Percentiles rank a stretch among this genome's conserved stretches.
Conservation (phyloP, 2,113 vertebrate genomes). For the Osmerus eperlanus region DNA sequence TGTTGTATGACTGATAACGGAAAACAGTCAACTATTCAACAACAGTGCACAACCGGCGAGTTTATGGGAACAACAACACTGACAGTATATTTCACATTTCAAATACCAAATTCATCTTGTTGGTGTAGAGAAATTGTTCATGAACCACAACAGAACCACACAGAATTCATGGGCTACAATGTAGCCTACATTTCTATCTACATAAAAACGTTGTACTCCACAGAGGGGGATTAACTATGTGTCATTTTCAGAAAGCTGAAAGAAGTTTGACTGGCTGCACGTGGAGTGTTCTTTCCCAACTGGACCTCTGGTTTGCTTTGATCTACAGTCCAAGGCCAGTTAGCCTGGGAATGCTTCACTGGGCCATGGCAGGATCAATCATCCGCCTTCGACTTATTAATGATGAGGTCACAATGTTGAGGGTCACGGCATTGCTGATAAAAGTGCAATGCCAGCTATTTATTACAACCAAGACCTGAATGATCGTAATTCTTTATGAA, state of each 20-base stretch:
- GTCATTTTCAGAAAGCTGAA: constrained; percentile 52
- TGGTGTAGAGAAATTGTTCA: too few relatives aligned
- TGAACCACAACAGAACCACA: too few relatives aligned
- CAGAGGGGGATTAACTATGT: too few relatives aligned
- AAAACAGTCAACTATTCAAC: neutral
- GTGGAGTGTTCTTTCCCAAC: constrained; percentile 49
- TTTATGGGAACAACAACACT: constrained; percentile 5
- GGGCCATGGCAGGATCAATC: constrained; percentile 74
- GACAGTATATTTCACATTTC: constrained; percentile 11
- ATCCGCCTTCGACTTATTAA: constrained; percentile 73
- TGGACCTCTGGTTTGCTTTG: constrained; percentile 57
- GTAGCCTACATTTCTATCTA: neutral
- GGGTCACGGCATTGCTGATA: constrained; percentile 71
- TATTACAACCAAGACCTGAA: constrained; percentile 68
- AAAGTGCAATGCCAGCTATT: constrained; percentile 72
- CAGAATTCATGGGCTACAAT: too few relatives aligned
- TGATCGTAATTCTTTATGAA: constrained; percentile 71
- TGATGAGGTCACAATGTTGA: constrained; percentile 74
- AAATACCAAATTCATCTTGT: constrained; percentile 18
- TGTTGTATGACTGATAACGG: too few relatives aligned
- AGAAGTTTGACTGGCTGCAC: constrained; percentile 64
- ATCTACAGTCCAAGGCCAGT: constrained; percentile 72
- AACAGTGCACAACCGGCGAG: constrained; percentile 17
- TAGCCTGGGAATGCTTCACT: constrained; percentile 67
- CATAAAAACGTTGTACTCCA: constrained; percentile 46